Evolutionary conservation across 2,797 vertebrate genomes (phyloP), one percentile per base, ranked within the genome.

Genomic region (Lacerta viridis): DNA sequence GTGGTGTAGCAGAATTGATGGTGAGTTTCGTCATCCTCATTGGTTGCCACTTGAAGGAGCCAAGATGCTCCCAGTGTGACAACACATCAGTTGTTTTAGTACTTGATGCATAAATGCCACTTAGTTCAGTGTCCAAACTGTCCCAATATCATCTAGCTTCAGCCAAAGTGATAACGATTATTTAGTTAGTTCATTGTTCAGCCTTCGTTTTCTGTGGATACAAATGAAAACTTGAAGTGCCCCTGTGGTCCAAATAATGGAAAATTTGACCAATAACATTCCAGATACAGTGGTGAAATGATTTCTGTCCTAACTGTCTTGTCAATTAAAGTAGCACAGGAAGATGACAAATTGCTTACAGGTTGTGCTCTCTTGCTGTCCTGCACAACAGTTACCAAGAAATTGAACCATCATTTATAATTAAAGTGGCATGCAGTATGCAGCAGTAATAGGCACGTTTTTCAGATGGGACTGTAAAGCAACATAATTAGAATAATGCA

Each of bases 291-390:
- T 66, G 18, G n/a, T 84, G 50, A n/a, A 29, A 64, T 25, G 2
- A 79, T 69, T 88, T 93, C 90, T 78, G 55, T 66, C 84, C 84
- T 83, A 92, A 93, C 17, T 61, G 36, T 15, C 43, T 27, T 84
- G 64, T 72, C 87, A 91, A 39, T 86, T 89, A 85, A 20, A 81
- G 0, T 27, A 75, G 33, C 50, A 86, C 39, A 92, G 36, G 86
- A 92, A 87, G 33, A 78, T 36, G 64, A 90, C 84, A 92, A 84
- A 89, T 75, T 68, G 80, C 13, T 85, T 68, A 55, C 0, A 43
- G 29, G 43, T 87, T 77, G 39, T 69, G 7, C 76, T 90, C 77
- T 29, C 39, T 86, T 80, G 75, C 68, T 74, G 77, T 88, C 68
- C 20, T 76, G 69, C 4, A 50, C n/a, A 90, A 84, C 0, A 91